Percentiles rank a stretch among this genome's conserved stretches.
These are phyloP conservation scores for Drosophila carrolli DNA, from an alignment of 1,140 invertebrate genomes.

Conservation along the genomic window DNA sequence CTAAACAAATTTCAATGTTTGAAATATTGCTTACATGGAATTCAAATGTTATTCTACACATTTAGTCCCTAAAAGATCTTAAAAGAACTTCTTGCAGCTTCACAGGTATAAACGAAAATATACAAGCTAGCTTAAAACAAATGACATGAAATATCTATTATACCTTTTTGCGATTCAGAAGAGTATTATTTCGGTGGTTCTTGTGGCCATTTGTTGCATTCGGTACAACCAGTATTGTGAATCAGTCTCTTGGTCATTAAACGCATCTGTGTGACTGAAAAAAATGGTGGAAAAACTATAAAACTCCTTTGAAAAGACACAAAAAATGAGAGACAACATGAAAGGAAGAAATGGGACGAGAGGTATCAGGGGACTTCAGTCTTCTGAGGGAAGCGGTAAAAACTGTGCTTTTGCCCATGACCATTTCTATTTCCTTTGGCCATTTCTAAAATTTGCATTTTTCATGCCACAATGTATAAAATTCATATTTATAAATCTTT, in stretches of 20 bases:
- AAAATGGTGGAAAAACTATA: constrained; percentile 39
- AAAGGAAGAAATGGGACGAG: not conserved
- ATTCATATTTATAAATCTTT: constrained; percentile 83
- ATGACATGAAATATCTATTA: not conserved
- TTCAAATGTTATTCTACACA: too few relatives aligned
- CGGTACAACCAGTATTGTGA: constrained; percentile 19
- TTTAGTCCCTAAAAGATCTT: too few relatives aligned
- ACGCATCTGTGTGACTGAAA: constrained; percentile 64
- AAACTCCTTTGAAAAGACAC: constrained; percentile 44
- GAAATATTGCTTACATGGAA: too few relatives aligned
- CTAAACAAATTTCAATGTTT: not conserved
- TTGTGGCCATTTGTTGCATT: constrained; percentile 67
- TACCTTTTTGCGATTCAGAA: not conserved
- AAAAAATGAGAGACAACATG: constrained; percentile 4
- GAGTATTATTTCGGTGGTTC: constrained; percentile 53
- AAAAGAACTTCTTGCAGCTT: not conserved
- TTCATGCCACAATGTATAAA: constrained; percentile 82
- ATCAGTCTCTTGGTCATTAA: constrained; percentile 63
- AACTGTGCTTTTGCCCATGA: constrained; percentile 46
- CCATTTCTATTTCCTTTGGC: constrained; percentile 79
- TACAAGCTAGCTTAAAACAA: not conserved
- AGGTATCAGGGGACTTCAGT: not conserved
- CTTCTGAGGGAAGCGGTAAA: constrained; percentile 35
- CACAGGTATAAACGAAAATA: too few relatives aligned
- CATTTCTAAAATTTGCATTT: constrained; percentile 80